These are phyloP conservation scores for Coelinius sp. DNA, from an alignment of 2,888 invertebrate genomes.

Conservation along the genomic window DNA sequence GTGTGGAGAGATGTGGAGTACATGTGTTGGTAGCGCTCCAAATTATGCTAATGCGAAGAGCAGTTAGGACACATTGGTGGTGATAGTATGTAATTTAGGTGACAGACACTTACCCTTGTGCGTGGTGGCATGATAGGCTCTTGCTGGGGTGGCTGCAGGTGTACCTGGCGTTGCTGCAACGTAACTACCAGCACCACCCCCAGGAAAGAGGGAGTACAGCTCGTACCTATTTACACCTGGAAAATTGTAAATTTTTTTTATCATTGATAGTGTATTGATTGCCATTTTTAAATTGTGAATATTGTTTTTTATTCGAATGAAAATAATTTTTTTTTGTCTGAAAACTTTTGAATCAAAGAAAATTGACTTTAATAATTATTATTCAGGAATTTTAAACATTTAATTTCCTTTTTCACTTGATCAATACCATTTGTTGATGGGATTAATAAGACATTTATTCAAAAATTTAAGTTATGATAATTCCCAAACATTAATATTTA, in stretches of 20 bases:
- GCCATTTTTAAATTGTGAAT: too few species aligned
- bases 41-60: conserved; percentile 11
- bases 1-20: not conserved
- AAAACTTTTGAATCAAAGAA: too few species aligned
- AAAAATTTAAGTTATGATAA: not conserved
- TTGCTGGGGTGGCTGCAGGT: conserved; percentile 61
- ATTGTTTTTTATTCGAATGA: not conserved
- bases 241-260: conserved; percentile 36
- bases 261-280: too few species aligned
- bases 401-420: not conserved
- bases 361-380: too few species aligned
- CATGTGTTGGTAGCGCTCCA: not conserved
- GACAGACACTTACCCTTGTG: conserved; percentile 73
- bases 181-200: conserved; percentile 66
- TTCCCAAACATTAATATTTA: not conserved
- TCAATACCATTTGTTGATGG: too few species aligned
- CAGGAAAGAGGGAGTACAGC: conserved; percentile 80
- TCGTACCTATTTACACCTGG: conserved; percentile 80
- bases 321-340: too few species aligned
- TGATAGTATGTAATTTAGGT: conserved; percentile 22
- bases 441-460: not conserved
- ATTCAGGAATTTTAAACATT: too few species aligned
- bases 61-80: conserved; percentile 6
- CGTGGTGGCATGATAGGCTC: conserved; percentile 69
- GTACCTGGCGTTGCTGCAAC: conserved; percentile 65